Evolutionary conservation across 2,113 vertebrate genomes (phyloP).

Genomic region (Cettia cetti): DNA sequence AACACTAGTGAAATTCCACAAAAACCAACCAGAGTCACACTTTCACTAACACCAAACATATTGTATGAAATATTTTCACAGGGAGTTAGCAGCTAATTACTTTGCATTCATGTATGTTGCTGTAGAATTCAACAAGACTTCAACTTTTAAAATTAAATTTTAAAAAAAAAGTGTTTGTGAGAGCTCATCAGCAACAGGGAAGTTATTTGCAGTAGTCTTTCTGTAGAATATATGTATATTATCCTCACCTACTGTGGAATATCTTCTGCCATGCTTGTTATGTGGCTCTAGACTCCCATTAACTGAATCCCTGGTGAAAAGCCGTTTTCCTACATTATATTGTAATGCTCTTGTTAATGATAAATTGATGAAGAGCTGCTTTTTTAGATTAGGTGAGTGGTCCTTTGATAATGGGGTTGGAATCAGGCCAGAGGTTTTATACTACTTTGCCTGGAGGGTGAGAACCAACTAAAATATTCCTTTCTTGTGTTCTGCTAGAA

Average conservation of each 20-base stretch:
- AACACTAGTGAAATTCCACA: neutral
- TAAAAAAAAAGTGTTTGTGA: neutral
- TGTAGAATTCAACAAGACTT: neutral
- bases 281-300: conserved; percentile 78
- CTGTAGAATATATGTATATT: conserved; percentile 58
- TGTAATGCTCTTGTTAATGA: conserved; percentile 90
- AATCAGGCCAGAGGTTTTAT: conserved; percentile 82
- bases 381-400: conserved; percentile 85
- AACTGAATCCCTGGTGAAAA: conserved; percentile 80
- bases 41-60: conserved; percentile 3
- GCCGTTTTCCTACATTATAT: conserved; percentile 79
- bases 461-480: conserved; percentile 81
- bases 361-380: conserved; percentile 90
- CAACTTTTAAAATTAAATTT: conserved; percentile 9
- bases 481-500: conserved; percentile 65
- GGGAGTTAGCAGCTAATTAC: neutral
- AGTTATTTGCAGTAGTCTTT: conserved; percentile 53
- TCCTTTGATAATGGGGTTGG: conserved; percentile 88
- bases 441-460: conserved; percentile 78
- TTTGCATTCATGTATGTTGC: neutral
- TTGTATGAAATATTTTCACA: neutral
- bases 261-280: conserved; percentile 72
- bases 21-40: neutral
- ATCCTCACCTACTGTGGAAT: conserved; percentile 71
- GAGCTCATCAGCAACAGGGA: conserved; percentile 54